Evolutionary conservation across 1,140 invertebrate genomes (phyloP).

Genomic region (Halesus radiatus): DNA sequence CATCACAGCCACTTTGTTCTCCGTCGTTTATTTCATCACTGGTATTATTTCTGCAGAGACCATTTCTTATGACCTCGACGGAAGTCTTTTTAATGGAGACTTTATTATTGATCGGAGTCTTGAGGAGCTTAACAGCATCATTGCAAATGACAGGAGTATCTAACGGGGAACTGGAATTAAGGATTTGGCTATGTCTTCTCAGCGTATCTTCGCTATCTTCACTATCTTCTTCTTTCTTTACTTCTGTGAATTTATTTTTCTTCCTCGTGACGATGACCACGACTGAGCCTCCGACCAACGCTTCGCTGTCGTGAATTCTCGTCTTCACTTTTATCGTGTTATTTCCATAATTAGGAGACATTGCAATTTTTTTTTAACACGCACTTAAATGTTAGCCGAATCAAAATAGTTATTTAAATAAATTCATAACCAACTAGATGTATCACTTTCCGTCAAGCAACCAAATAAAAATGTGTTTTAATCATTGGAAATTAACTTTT

Average conservation of each 20-base stretch:
- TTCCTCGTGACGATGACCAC: background rate
- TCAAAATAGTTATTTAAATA: no score
- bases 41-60: no score
- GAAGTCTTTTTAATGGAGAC: background rate
- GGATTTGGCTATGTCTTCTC: slow-evolving; percentile 4
- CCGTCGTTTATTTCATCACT: no score
- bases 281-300: background rate
- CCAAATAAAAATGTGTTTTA: no score
- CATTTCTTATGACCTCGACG: background rate
- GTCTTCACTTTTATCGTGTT: slow-evolving; percentile 28
- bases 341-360: slow-evolving; percentile 17
- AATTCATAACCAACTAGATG: no score
- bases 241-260: slow-evolving; percentile 6
- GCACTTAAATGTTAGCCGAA: background rate
- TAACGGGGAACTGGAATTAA: background rate
- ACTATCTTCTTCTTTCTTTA: background rate
- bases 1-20: no score
- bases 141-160: background rate
- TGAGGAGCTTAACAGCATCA: slow-evolving; percentile 5
- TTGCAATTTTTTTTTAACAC: background rate
- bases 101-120: background rate
- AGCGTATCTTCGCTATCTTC: background rate
- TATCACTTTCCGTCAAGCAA: no score
- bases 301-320: slow-evolving; percentile 25
- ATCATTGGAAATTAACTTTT: no score